Base-by-base conservation (phyloP, 2,888 invertebrate species). In the Drosophila stalkeri region DNA sequence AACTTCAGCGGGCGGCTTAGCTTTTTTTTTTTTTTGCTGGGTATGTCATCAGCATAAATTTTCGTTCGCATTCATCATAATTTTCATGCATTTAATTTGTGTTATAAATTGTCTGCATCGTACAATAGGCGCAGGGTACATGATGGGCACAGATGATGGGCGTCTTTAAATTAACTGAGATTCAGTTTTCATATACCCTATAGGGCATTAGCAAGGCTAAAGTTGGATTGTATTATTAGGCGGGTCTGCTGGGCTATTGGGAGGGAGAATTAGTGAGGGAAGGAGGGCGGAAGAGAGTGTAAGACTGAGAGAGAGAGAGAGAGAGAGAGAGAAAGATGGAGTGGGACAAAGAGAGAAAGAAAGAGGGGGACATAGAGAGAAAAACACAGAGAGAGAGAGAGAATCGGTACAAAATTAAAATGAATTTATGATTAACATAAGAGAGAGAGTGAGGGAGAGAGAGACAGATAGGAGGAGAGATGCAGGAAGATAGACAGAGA, bases 31-130 rank as follows among this genome's bases (percentile, higher is more conserved):
- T 49, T 49, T 33, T 18, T 18, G 20, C 51, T 41, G 70, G 65
- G 71, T 75, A 81, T 88, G 86, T 90, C 90, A 90, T 88, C 89
- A 88, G 80, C 89, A 88, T 88, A 88, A 88, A 88, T 88, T 88
- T 86, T 77, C 79, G 72, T 81, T 80, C 77, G 72, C 84, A 88
- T 88, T 88, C 89, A 90, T 88, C 89, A 90, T 80, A 83, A 88
- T 88, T 89, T 88, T 71, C 80, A 81, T 86, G 80, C 80, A 85
- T 89, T 86, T 87, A 86, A 89, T 86, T 87, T 86, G 75, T 75
- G 75, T 68, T 76, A 87, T 82, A 89, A 88, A 88, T 89, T 86
- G 87, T 72, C 74, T 76, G 56, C 39, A 12, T 16, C 23, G 33
- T 66, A 46, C 46, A 37, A 37, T 44, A 51, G 51, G 52, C 49